These are phyloP conservation scores for Cheilosia soror DNA, from an alignment of 2,888 invertebrate genomes.

Conservation along the genomic window DNA sequence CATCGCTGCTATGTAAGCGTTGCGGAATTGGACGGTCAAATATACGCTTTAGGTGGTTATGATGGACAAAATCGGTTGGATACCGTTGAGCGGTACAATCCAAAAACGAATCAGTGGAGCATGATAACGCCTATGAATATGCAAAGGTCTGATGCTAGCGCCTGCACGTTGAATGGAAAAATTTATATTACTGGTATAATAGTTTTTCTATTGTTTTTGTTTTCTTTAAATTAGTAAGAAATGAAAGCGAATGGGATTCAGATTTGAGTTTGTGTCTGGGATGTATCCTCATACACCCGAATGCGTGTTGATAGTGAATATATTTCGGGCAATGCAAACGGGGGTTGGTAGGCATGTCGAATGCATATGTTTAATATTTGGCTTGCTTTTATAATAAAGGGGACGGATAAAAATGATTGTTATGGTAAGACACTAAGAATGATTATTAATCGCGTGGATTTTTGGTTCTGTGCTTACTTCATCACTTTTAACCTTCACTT, in stretches of 20 bases:
- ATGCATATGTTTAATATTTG: no score
- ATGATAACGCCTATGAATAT: conserved; percentile 94
- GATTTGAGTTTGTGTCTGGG: background rate
- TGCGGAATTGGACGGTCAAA: conserved; percentile 89
- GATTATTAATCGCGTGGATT: no score
- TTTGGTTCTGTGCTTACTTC: no score
- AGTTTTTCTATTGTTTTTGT: conserved; percentile 25
- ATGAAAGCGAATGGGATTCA: background rate
- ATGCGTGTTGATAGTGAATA: no score
- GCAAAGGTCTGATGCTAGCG: conserved; percentile 95
- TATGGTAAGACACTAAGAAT: no score
- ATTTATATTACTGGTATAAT: conserved; percentile 82
- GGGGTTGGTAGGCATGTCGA: no score
- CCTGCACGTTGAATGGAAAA: conserved; percentile 91
- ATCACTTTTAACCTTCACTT: no score
- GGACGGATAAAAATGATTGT: no score
- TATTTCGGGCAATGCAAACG: no score
- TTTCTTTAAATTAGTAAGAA: background rate
- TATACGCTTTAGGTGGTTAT: conserved; percentile 95
- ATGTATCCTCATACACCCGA: no score
- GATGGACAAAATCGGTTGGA: conserved; percentile 94
- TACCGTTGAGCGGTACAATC: conserved; percentile 94
- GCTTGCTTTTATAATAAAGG: no score
- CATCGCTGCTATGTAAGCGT: conserved; percentile 95
- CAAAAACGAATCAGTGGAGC: conserved; percentile 94